A percentile compares a stretch with the other conserved stretches of the same genome.
phyloP scores from a whole-genome alignment of 53 echinoderm and acorn worm species.

The Actinopyga echinites region DNA sequence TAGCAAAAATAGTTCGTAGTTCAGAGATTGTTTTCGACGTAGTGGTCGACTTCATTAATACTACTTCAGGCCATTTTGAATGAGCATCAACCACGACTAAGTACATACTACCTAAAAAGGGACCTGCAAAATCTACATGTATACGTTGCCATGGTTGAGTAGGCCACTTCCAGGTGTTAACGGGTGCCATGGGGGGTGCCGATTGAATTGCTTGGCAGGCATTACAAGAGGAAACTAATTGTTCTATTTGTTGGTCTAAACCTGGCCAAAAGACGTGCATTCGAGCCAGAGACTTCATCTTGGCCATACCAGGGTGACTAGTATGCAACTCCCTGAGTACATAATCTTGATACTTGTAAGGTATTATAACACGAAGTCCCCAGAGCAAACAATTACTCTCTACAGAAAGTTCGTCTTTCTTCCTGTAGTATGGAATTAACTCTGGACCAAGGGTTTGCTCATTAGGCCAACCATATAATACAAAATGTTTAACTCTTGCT shows the following conservation, averaged over 20 bases:
- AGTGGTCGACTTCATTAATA: no score
- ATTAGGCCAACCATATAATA: conserved; percentile 30
- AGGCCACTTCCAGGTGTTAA: conserved; percentile 30
- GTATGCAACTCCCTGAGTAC: conserved; percentile 21
- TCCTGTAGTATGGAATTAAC: not conserved
- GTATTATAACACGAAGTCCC: conserved; percentile 1
- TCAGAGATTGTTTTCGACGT: no score
- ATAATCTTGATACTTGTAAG: not conserved
- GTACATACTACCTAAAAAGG: conserved; percentile 21
- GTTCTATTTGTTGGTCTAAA: conserved; percentile 20
- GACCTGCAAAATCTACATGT: conserved; percentile 43
- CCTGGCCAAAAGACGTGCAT: conserved; percentile 33
- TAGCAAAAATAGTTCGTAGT: no score
- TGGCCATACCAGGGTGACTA: conserved; percentile 27
- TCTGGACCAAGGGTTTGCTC: not conserved
- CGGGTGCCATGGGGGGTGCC: not conserved
- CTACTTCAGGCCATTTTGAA: conserved; percentile 44
- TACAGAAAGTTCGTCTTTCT: not conserved
- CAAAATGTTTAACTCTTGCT: conserved; percentile 12
- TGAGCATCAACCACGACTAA: conserved; percentile 14
- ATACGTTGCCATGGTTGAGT: conserved; percentile 19
- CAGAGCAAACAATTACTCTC: conserved; percentile 6
- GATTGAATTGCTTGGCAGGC: conserved; percentile 11
- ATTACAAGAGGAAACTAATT: conserved; percentile 5
- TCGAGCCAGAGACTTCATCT: conserved; percentile 25